phyloP scores from a whole-genome alignment of 2,888 invertebrate genomes.

The Lycophotia porphyrea region DNA sequence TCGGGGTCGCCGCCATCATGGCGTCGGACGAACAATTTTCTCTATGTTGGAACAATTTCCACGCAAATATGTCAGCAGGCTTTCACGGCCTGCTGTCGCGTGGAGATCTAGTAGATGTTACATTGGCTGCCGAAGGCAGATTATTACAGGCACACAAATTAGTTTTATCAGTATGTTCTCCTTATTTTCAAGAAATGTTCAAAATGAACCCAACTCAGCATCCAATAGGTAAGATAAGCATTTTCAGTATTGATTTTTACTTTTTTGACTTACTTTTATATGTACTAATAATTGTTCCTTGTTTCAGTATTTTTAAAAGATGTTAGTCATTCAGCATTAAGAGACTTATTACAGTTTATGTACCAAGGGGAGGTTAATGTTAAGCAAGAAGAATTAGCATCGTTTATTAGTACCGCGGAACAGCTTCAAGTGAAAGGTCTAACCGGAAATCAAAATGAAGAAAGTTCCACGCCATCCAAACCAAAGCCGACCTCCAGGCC shows the following conservation, averaged over 20 bases:
- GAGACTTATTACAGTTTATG: slow-evolving; percentile 93
- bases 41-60: slow-evolving; percentile 94
- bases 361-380: slow-evolving; percentile 93
- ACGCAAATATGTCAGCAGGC: slow-evolving; percentile 93
- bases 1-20: slow-evolving; percentile 90
- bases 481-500: slow-evolving; percentile 90
- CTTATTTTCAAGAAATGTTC: slow-evolving; percentile 93
- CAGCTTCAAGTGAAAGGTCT: slow-evolving; percentile 93
- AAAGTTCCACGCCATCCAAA: slow-evolving; percentile 90
- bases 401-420: slow-evolving; percentile 93
- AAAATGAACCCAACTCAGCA: slow-evolving; percentile 93
- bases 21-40: slow-evolving; percentile 94
- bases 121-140: slow-evolving; percentile 93
- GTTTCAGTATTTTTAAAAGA: slow-evolving; percentile 92
- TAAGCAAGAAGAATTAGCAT: slow-evolving; percentile 93
- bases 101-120: slow-evolving; percentile 93
- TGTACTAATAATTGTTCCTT: slow-evolving; percentile 62
- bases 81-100: slow-evolving; percentile 93
- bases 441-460: slow-evolving; percentile 92
- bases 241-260: neutral
- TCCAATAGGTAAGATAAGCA: slow-evolving; percentile 90
- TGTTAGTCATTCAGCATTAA: slow-evolving; percentile 92
- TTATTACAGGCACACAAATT: slow-evolving; percentile 93
- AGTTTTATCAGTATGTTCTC: slow-evolving; percentile 93
- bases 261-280: neutral